These are phyloP conservation scores for Meandrusa payeni DNA, from an alignment of 2,888 invertebrate genomes.

Conservation along the genomic window DNA sequence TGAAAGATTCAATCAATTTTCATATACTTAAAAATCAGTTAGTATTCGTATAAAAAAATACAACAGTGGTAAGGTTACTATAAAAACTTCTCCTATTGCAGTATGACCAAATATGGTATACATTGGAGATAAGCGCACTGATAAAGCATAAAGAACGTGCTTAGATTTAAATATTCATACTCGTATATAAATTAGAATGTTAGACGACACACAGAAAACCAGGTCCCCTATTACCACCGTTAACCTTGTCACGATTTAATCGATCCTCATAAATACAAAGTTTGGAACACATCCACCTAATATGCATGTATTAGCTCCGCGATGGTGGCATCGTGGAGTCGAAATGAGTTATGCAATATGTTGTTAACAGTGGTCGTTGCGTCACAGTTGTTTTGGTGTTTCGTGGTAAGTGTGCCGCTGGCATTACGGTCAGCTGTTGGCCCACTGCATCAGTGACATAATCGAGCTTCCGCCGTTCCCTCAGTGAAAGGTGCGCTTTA, in stretches of 20 bases:
- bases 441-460: slow-evolving; percentile 72
- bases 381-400: slow-evolving; percentile 74
- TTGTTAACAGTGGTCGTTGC: slow-evolving; percentile 61
- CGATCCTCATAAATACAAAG: slow-evolving; percentile 17
- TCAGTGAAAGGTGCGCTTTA: slow-evolving; percentile 48
- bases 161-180: background rate
- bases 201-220: background rate
- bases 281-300: slow-evolving; percentile 17
- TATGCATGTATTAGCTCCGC: slow-evolving; percentile 22
- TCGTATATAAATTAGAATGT: slow-evolving; percentile 3
- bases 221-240: slow-evolving; percentile 10
- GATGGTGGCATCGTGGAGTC: slow-evolving; percentile 42
- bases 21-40: too few relatives aligned
- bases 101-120: too few relatives aligned
- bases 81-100: too few relatives aligned
- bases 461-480: slow-evolving; percentile 68
- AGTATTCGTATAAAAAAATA: too few relatives aligned
- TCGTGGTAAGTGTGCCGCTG: slow-evolving; percentile 72
- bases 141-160: background rate
- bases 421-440: slow-evolving; percentile 74
- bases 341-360: slow-evolving; percentile 60
- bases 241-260: slow-evolving; percentile 23
- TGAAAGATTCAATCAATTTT: too few relatives aligned
- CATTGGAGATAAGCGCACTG: too few relatives aligned
- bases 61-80: too few relatives aligned